These are phyloP conservation scores for Brachylomia viminalis DNA, from an alignment of 2,888 invertebrate genomes.

Conservation along the genomic window DNA sequence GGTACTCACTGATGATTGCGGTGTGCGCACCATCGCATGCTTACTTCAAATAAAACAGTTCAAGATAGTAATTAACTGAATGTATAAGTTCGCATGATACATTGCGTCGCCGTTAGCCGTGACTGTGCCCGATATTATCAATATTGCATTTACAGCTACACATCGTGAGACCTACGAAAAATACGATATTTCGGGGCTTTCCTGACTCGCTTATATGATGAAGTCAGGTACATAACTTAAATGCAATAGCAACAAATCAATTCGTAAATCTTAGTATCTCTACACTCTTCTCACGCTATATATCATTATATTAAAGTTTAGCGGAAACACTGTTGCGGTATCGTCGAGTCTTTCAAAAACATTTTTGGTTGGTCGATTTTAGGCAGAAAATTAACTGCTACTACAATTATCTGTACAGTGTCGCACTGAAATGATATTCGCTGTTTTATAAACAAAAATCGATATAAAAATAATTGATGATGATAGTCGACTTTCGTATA, in stretches of 20 bases:
- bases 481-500: conserved; percentile 59
- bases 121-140: conserved; percentile 49
- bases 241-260: conserved; percentile 72
- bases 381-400: conserved; percentile 49
- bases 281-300: conserved; percentile 73
- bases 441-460: conserved; percentile 64
- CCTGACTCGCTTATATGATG: conserved; percentile 14
- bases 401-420: conserved; percentile 61
- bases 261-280: conserved; percentile 72
- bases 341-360: conserved; percentile 64
- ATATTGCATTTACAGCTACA: conserved; percentile 59
- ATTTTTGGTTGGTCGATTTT: conserved; percentile 59
- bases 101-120: conserved; percentile 41
- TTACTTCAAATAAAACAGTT: background rate
- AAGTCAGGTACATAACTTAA: conserved; percentile 54
- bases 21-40: conserved; percentile 11
- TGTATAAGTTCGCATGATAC: conserved; percentile 54
- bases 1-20: conserved; percentile 27
- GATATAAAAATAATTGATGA: conserved; percentile 64
- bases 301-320: conserved; percentile 73
- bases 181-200: conserved; percentile 13
- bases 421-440: conserved; percentile 52
- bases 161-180: conserved; percentile 24
- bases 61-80: background rate
- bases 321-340: conserved; percentile 76